Percentiles rank a stretch among this genome's conserved stretches.
These are phyloP conservation scores for Myotis findleyi DNA, from an alignment of 2,797 vertebrate genomes.

Conservation along the genomic window DNA sequence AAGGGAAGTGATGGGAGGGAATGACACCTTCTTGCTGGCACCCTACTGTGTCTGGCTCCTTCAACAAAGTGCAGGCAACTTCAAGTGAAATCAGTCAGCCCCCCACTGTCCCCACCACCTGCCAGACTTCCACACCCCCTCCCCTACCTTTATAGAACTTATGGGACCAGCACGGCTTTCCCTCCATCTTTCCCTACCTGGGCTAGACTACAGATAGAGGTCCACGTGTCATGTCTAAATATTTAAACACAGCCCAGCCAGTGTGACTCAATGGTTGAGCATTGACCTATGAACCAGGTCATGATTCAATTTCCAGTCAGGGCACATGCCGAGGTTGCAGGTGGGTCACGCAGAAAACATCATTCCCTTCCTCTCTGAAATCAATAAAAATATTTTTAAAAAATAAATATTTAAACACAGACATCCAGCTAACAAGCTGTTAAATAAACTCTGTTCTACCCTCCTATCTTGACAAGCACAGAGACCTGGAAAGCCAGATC, in stretches of 20 bases:
- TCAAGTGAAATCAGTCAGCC: background rate
- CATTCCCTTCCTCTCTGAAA: no score
- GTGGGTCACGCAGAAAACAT: no score
- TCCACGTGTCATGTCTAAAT: background rate
- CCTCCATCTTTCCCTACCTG: background rate
- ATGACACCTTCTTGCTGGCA: background rate
- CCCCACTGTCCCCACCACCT: accelerated
- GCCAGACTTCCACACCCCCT: accelerated
- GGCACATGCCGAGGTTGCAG: no score
- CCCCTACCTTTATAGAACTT: background rate
- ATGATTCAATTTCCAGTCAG: no score
- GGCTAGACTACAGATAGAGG: background rate
- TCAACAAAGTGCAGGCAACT: background rate
- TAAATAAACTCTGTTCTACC: background rate
- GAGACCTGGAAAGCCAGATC: background rate
- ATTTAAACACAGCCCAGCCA: background rate
- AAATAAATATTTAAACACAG: background rate
- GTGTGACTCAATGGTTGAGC: no score
- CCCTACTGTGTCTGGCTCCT: background rate
- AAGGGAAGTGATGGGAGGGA: background rate
- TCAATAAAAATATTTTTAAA: no score
- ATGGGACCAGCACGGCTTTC: accelerated
- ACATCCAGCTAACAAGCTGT: background rate
- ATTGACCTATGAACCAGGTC: no score
- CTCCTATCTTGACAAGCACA: background rate